These are phyloP conservation scores for Bujurquina vittata DNA, from an alignment of 2,113 vertebrate genomes.

Conservation along the genomic window DNA sequence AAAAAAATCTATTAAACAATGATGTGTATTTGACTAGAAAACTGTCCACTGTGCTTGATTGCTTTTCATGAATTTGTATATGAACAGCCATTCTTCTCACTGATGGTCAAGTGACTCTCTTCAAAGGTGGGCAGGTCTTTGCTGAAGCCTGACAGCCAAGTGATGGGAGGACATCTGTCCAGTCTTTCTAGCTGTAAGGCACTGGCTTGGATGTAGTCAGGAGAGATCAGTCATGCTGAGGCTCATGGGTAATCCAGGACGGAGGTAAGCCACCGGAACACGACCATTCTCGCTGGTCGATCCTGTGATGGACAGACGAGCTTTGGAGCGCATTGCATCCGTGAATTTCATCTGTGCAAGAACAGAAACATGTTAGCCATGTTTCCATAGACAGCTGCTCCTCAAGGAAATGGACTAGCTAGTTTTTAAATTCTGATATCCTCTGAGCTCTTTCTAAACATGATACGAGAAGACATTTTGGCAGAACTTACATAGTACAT, in stretches of 20 bases:
- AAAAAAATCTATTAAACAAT: slow-evolving; percentile 79
- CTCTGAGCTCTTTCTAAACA: no score
- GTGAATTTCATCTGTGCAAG: slow-evolving; percentile 91
- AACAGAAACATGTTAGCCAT: slow-evolving; percentile 47
- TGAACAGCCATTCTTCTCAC: slow-evolving; percentile 83
- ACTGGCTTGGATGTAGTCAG: slow-evolving; percentile 92
- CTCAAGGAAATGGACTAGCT: no score
- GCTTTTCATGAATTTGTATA: slow-evolving; percentile 87
- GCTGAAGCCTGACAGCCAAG: slow-evolving; percentile 42
- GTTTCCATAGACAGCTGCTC: neutral
- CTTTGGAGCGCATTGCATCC: slow-evolving; percentile 93
- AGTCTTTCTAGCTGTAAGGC: slow-evolving; percentile 89
- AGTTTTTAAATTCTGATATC: no score
- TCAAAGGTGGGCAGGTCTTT: slow-evolving; percentile 37
- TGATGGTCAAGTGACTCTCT: slow-evolving; percentile 57
- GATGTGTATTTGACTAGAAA: slow-evolving; percentile 87
- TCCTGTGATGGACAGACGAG: slow-evolving; percentile 97
- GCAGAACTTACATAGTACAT: no score
- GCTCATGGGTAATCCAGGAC: slow-evolving; percentile 99
- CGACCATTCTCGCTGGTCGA: slow-evolving; percentile 95
- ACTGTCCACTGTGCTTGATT: slow-evolving; percentile 95
- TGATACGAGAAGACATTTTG: no score
- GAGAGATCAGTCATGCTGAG: slow-evolving; percentile 98
- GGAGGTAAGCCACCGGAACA: slow-evolving; percentile 95
- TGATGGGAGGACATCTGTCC: slow-evolving; percentile 71